Conservation (phyloP, 2,113 vertebrate species). For the Eulacestoma nigropectus region DNA sequence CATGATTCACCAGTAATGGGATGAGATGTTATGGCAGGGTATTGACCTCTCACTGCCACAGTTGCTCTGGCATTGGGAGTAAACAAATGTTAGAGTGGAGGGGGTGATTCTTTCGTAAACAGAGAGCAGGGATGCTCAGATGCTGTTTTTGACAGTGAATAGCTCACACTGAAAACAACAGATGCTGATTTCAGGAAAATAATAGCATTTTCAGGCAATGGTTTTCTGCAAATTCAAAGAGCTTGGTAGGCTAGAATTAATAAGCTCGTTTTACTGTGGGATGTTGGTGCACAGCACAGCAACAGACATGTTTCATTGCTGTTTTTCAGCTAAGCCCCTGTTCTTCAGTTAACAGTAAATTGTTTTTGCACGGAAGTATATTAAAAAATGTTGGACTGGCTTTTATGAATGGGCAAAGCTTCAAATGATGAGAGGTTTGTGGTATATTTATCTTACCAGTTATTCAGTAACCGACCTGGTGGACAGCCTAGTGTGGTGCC, state of each 20-base stretch:
- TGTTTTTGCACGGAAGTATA: background rate
- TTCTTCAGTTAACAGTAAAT: background rate
- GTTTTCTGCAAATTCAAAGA: constrained; percentile 7
- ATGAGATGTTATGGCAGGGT: background rate
- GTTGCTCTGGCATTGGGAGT: background rate
- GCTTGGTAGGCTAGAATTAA: background rate
- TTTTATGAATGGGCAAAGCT: background rate
- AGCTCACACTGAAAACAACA: constrained; percentile 43
- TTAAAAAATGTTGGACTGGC: background rate
- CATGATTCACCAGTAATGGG: background rate
- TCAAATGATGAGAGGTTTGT: background rate
- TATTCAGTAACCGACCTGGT: background rate
- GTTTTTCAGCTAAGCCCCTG: background rate
- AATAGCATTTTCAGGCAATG: constrained; percentile 28
- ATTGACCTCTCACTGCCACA: background rate
- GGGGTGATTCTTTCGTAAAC: background rate
- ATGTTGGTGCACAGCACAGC: background rate
- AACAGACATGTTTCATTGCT: background rate
- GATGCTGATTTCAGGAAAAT: constrained; percentile 59
- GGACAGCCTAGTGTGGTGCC: background rate
- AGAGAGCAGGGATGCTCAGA: background rate
- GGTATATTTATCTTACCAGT: background rate
- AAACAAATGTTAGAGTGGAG: background rate
- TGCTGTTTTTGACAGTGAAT: constrained; percentile 28
- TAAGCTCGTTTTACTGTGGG: background rate